Base-by-base conservation (phyloP, 1,140 invertebrate genomes). In the Drosophila bocki region DNA sequence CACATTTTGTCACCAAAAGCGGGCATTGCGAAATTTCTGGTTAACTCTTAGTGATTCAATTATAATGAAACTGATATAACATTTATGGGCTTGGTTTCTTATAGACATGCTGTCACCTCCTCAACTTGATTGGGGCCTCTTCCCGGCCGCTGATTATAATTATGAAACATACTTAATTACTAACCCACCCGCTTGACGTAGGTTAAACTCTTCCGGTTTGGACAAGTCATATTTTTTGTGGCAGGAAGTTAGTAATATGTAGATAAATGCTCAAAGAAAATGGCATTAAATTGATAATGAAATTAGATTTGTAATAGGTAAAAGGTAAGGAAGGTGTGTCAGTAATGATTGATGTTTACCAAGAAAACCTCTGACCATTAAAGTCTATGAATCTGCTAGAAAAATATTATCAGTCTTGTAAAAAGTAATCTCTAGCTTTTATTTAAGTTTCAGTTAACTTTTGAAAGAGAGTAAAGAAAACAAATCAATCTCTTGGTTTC, bases 101-200 rank as follows among this genome's bases (percentile, higher is more conserved):
- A 88, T 88, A 88, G 84, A 88, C 84, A 88, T 88, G 76, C 51
- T 88, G 84, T 88, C 80, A 88, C 80, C 84, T 11, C 45, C 33
- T 17, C 56, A 33, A 54, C 48, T 41, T 35, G 47, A 51, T 71
- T 70, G 42, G n/a, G 33, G 17, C 41, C 44, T 62, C n/a, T 13
- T 11, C 2, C 48, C n/a, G 3, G 6, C 6, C 22, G n/a, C 54
- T 82, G 82, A 75, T 75, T 72, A 70, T 59, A 65, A 63, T 68
- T 53, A 45, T 61, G 64, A 62, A 47, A 44, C 41, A 82, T 82
- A 50, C 51, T 64, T 51, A 81, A 83, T 75, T 77, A 69, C 45
- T 32, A 58, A 33, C 11, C 13, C 48, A 33, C 11, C 13, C 48
- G 17, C 3, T 74, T 75, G 70, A 75, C 58, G 57, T 35, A 75